phyloP scores from a whole-genome alignment of 2,113 vertebrate genomes.

The Notothenia rossii region DNA sequence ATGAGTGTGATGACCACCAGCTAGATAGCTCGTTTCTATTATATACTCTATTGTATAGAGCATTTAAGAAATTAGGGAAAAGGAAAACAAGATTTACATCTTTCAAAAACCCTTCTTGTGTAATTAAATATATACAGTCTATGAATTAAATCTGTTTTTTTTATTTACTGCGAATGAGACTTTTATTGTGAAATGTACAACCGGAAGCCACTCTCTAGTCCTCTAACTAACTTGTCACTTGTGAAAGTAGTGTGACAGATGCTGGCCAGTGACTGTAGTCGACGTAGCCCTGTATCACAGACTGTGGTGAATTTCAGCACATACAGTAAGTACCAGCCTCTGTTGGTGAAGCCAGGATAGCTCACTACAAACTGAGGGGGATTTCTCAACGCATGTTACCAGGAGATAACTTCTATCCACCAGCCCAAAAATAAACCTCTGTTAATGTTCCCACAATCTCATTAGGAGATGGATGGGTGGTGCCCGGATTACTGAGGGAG shows the following conservation, averaged over 20 bases:
- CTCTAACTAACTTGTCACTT: neutral
- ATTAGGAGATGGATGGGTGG: conserved; percentile 75
- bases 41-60: neutral
- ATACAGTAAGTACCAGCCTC: conserved; percentile 11
- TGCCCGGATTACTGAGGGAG: conserved; percentile 56
- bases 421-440: conserved; percentile 7
- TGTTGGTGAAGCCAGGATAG: conserved; percentile 5
- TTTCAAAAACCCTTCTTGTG: neutral
- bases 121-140: neutral
- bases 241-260: conserved; percentile 61
- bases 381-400: neutral
- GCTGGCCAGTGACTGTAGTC: conserved; percentile 52
- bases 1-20: neutral
- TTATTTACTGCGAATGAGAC: neutral
- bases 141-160: too few species aligned
- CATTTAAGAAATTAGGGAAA: neutral
- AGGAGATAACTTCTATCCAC: neutral
- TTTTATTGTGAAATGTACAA: conserved; percentile 36
- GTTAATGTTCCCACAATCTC: conserved; percentile 45
- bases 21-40: neutral
- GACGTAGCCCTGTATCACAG: conserved; percentile 48
- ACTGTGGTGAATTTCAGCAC: conserved; percentile 42
- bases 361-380: neutral
- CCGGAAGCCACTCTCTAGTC: neutral
- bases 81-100: neutral